Conservation (phyloP, 2,888 invertebrate species). For the Stramonita haemastoma region DNA sequence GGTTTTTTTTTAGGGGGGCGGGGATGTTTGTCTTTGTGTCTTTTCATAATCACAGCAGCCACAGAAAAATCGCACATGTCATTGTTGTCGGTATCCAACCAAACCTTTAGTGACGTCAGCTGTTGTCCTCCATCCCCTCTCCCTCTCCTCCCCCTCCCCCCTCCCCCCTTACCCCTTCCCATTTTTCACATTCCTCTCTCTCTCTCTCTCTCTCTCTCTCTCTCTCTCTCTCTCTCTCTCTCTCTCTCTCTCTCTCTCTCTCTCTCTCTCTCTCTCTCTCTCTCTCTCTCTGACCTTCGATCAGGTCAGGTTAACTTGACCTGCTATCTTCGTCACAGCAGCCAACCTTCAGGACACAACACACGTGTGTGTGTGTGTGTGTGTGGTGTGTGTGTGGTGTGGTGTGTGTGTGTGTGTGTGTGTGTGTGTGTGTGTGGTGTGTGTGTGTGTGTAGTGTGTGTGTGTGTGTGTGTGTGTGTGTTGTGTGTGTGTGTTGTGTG, state of each 20-base stretch:
- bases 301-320: too few relatives aligned
- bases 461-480: too few relatives aligned
- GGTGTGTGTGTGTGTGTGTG: neutral
- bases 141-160: neutral
- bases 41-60: neutral
- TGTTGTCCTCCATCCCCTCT: neutral
- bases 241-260: constrained; percentile 18
- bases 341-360: too few relatives aligned
- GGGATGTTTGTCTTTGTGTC: neutral
- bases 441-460: too few relatives aligned
- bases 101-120: neutral
- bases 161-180: neutral
- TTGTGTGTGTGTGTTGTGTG: neutral
- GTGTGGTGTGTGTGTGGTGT: too few relatives aligned
- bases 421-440: too few relatives aligned
- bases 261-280: constrained; percentile 13
- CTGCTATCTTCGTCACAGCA: too few relatives aligned
- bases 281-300: neutral
- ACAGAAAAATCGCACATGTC: too few relatives aligned
- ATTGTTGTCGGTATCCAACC: too few relatives aligned
- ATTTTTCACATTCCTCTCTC: neutral
- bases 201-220: neutral
- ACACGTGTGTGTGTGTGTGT: neutral
- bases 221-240: neutral
- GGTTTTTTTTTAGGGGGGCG: too few relatives aligned